Base-by-base conservation (phyloP, 1,140 invertebrate genomes). In the Teleogryllus occipitalis region DNA sequence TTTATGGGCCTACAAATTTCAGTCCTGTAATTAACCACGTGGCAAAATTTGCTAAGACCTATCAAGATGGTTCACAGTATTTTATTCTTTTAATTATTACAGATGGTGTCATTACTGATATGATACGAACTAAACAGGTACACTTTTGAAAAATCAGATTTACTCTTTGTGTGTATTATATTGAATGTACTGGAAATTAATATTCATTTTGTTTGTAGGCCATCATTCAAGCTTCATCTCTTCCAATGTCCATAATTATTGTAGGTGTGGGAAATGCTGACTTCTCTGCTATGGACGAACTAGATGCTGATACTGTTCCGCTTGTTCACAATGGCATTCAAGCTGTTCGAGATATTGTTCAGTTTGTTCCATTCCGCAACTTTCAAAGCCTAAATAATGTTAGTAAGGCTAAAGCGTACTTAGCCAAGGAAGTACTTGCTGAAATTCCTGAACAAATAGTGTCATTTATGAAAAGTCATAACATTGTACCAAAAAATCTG, bases 1-100 rank as follows among this genome's bases (percentile, higher is more conserved):
- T 92, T 8, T 91, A 88, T 83, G 91, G 91, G n/a, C 91, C 92
- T 49, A 93, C 92, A 7, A 92, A 92, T 83, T 93, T 93, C 84
- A 85, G 90, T 22, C 91, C 90, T 7, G 88, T 90, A 14, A 90
- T 93, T 79, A 88, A 90, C 49, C 90, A 90, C 82, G 89, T 90
- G 8, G 85, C 88, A 7, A 84, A 85, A 80, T 88, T 89, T 84
- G 88, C 89, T 12, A 80, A 85, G 54, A 81, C 82, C 27, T 83
- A 85, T 82, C 80, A 83, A 80, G 87, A 88, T 83, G 90, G 90
- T 48, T 86, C 87, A 82, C 86, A 89, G 54, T 93, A 93, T 83
- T 91, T 90, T 84, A 87, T 93, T 76, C 84, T 93, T 27, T 86
- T 93, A 8, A 90, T 93, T 79, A 85, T 93, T 8, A 93, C 92